A percentile compares a stretch with the other conserved stretches of the same genome.
These are phyloP conservation scores for Hyles vespertilio DNA, from an alignment of 1,140 invertebrate genomes.

Conservation along the genomic window DNA sequence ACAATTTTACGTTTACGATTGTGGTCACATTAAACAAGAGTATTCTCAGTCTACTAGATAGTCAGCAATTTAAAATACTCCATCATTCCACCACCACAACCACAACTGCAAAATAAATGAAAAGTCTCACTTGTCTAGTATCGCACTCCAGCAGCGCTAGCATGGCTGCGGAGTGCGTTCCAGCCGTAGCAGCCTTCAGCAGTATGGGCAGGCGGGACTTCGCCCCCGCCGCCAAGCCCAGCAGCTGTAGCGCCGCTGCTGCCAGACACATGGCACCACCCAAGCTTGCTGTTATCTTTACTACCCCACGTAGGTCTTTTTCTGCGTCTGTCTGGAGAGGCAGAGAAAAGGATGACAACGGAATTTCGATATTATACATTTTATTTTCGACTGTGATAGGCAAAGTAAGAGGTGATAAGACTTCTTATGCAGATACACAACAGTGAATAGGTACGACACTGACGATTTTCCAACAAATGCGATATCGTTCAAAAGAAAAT, in stretches of 20 bases:
- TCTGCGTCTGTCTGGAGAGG: conserved; percentile 55
- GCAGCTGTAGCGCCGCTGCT: conserved; percentile 48
- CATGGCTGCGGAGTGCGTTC: conserved; percentile 53
- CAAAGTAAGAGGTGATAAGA: no score
- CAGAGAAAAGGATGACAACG: background rate
- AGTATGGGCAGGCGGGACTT: conserved; percentile 41
- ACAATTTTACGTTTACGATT: background rate
- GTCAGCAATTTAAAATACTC: no score
- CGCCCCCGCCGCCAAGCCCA: conserved; percentile 39
- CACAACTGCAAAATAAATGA: no score
- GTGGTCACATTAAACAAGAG: no score
- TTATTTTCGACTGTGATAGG: no score
- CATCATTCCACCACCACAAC: no score
- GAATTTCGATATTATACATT: no score
- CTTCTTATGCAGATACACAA: no score
- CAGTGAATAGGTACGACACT: no score
- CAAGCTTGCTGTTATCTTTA: conserved; percentile 54
- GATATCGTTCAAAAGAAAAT: no score
- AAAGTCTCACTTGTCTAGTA: conserved; percentile 57
- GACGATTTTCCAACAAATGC: no score
- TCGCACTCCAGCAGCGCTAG: conserved; percentile 57
- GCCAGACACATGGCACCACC: conserved; percentile 57
- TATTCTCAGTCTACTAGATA: no score
- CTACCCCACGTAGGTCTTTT: conserved; percentile 52
- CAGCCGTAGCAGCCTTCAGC: conserved; percentile 50